Percentiles rank a stretch among this genome's conserved stretches.
phyloP scores from a whole-genome alignment of 2,797 vertebrate species.

The Eospalax fontanierii region DNA sequence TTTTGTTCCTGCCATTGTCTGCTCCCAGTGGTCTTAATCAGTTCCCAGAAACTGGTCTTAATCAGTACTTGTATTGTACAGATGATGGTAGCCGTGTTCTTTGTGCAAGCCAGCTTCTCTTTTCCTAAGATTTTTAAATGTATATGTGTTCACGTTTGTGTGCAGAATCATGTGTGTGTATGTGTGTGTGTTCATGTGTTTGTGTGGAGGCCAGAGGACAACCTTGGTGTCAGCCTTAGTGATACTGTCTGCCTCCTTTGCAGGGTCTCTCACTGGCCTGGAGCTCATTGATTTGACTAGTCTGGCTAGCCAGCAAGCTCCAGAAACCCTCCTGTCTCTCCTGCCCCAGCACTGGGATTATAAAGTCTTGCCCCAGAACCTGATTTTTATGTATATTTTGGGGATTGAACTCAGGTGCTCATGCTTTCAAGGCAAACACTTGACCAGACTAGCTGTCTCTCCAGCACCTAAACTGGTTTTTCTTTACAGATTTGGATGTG shows the following conservation, averaged over 20 bases:
- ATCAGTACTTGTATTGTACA: background rate
- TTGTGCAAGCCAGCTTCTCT: background rate
- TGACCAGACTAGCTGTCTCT: no score
- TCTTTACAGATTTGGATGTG: background rate
- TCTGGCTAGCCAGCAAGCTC: no score
- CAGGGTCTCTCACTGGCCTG: background rate
- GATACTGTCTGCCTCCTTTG: background rate
- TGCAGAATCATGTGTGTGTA: no score
- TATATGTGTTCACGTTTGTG: background rate
- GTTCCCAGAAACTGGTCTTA: background rate
- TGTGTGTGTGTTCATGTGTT: background rate
- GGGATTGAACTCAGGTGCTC: background rate
- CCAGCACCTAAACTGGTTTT: background rate
- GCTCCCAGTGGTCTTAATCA: background rate
- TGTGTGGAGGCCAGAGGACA: background rate
- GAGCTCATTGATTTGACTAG: background rate
- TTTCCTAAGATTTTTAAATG: background rate
- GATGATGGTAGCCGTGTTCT: background rate
- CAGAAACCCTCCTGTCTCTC: background rate
- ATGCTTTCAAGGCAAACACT: background rate
- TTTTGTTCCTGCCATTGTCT: background rate
- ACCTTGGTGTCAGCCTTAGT: background rate
- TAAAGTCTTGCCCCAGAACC: background rate
- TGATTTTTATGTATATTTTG: background rate
- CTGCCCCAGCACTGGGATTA: no score